Evolutionary conservation across 2,888 invertebrate genomes (phyloP), one percentile per base, ranked within the genome.

Genomic region (Peribatodes rhomboidaria): DNA sequence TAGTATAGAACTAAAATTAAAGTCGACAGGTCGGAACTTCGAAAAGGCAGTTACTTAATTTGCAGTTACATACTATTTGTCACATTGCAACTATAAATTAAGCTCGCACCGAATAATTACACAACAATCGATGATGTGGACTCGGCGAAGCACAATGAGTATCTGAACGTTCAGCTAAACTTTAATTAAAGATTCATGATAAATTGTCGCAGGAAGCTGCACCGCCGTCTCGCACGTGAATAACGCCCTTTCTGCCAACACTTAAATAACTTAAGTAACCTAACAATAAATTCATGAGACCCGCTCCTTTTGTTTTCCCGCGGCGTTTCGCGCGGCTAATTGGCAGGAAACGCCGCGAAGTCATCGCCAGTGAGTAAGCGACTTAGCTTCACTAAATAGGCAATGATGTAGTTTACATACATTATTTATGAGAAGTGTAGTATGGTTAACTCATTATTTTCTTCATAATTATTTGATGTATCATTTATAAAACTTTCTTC

Each of bases 111-210:
- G 22, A 64, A 67, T 73, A 73, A 74, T 65, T 69, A 65, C 71
- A 71, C 59, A 75, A 67, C 71, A 76, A 74, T 80, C 75, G 77
- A 81, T 79, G 75, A 73, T 67, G 71, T 35, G 52, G 62, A 67
- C 56, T 65, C 82, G 83, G 83, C 83, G 81, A 79, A 82, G 81
- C 83, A 88, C 86, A 88, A 87, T 85, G 85, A 86, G 86, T 79
- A 77, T 78, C 69, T 72, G 84, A 86, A 81, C 87, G 89, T 87
- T 87, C 86, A 85, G 89, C 83, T 88, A 87, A 92, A 92, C 87
- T 92, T 92, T 92, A 92, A 92, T 92, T 92, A 92, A 92, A 92
- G 92, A 92, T 92, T 92, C 91, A 92, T 92, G 92, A 92, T 92
- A 92, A 92, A 92, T 92, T 90, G 90, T 89, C 87, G 85, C 83